Conservation (phyloP, 2,113 vertebrate genomes). For the Montifringilla adamsi region DNA sequence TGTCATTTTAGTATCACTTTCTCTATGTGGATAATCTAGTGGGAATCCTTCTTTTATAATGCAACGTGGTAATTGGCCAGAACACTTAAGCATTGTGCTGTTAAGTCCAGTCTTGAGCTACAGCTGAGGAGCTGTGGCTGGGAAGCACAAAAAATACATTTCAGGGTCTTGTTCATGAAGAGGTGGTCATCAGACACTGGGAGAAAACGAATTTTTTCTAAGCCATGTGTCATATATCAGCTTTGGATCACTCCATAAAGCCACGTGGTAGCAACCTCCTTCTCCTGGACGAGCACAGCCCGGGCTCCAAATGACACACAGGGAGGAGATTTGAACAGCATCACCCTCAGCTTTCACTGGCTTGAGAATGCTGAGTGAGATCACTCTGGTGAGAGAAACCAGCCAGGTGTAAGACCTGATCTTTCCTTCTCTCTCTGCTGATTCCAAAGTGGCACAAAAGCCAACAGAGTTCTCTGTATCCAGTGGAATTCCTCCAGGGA, state of each 20-base stretch:
- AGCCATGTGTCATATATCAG: not conserved
- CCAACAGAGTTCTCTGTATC: not conserved
- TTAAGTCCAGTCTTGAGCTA: not conserved
- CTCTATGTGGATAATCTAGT: conserved; percentile 23
- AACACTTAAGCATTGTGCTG: conserved; percentile 43
- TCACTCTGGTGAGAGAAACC: not conserved
- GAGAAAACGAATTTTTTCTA: not conserved
- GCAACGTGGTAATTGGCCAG: conserved; percentile 18
- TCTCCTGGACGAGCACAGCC: not conserved
- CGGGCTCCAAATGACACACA: not conserved
- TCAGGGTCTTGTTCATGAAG: not conserved
- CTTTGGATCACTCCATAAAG: not conserved
- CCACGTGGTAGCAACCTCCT: not conserved
- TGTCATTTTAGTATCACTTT: conserved; percentile 52
- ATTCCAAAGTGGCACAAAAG: not conserved
- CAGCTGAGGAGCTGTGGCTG: not conserved
- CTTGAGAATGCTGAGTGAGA: not conserved
- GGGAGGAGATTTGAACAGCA: not conserved
- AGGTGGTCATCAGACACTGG: not conserved
- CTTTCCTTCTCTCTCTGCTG: not conserved
- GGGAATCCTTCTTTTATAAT: conserved; percentile 31
- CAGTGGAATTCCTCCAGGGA: not conserved
- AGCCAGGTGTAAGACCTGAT: not conserved
- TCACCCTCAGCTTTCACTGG: not conserved
- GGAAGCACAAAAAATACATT: not conserved